Conservation (phyloP, 2,113 vertebrate genomes). For the Hucho hucho region DNA sequence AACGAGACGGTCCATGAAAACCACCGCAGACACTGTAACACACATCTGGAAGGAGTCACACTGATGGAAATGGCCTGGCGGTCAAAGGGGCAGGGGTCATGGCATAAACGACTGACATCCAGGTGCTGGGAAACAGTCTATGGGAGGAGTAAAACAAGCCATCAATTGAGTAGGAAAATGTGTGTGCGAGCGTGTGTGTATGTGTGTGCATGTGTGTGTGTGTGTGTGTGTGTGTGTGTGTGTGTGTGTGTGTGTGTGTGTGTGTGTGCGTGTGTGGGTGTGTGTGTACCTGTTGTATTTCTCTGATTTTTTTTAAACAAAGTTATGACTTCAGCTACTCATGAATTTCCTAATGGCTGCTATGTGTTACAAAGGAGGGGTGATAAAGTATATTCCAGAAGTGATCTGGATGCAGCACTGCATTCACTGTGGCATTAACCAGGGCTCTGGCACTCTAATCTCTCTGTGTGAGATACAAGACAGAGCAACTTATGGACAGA, state of each 20-base stretch:
- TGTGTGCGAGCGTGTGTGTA: neutral
- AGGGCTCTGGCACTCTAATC: too few species aligned
- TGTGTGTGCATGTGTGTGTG: neutral
- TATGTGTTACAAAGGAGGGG: too few species aligned
- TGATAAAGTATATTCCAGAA: too few species aligned
- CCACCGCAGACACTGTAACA: neutral
- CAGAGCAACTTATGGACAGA: too few species aligned
- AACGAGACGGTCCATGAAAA: neutral
- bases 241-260: neutral
- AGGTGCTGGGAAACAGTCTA: slow-evolving; percentile 3
- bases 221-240: neutral
- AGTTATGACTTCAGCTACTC: too few species aligned
- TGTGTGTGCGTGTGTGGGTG: neutral
- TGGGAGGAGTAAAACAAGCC: neutral
- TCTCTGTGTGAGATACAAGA: too few species aligned
- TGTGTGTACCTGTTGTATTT: too few species aligned
- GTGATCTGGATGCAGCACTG: too few species aligned
- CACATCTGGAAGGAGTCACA: slow-evolving; percentile 5
- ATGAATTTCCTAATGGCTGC: too few species aligned
- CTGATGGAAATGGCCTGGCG: neutral
- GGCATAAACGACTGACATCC: neutral
- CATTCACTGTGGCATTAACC: too few species aligned
- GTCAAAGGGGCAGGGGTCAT: neutral
- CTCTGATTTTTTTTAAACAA: too few species aligned
- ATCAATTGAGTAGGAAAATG: neutral